Conservation (phyloP, 2,888 invertebrate genomes). For the Leucozona laternaria region DNA sequence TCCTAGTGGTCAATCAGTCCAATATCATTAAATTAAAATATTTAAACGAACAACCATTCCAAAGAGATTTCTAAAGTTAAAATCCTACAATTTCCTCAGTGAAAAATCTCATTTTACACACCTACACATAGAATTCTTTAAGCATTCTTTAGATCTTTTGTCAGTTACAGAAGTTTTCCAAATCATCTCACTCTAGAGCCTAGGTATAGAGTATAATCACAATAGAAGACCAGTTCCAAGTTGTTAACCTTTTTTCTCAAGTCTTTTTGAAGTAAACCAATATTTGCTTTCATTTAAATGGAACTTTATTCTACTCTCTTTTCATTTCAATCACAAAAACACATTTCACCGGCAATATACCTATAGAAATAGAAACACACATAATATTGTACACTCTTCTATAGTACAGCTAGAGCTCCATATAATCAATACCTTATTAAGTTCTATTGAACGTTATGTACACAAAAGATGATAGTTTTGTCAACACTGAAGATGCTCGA, state of each 20-base stretch:
- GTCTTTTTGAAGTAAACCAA: constrained; percentile 10
- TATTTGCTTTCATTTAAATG: constrained; percentile 32
- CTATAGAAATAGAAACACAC: too few species aligned
- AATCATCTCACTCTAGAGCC: background rate
- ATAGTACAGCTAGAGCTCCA: background rate
- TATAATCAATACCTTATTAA: constrained; percentile 32
- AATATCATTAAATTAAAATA: too few species aligned
- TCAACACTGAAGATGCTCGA: constrained; percentile 21
- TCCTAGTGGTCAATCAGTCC: too few species aligned
- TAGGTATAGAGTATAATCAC: background rate
- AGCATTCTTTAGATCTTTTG: background rate
- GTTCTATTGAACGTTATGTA: constrained; percentile 29
- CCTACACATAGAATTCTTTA: background rate
- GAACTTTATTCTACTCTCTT: constrained; percentile 35
- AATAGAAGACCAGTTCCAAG: background rate
- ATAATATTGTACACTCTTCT: background rate
- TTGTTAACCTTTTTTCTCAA: constrained; percentile 25
- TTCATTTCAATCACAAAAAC: constrained; percentile 30
- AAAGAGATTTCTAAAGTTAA: too few species aligned
- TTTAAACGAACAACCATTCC: too few species aligned
- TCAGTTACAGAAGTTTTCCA: background rate
- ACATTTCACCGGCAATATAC: constrained; percentile 16
- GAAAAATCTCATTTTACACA: background rate
- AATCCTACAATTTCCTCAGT: background rate
- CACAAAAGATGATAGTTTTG: constrained; percentile 31